phyloP scores from a whole-genome alignment of 2,888 invertebrate genomes.

The Periphyllus acericola region DNA sequence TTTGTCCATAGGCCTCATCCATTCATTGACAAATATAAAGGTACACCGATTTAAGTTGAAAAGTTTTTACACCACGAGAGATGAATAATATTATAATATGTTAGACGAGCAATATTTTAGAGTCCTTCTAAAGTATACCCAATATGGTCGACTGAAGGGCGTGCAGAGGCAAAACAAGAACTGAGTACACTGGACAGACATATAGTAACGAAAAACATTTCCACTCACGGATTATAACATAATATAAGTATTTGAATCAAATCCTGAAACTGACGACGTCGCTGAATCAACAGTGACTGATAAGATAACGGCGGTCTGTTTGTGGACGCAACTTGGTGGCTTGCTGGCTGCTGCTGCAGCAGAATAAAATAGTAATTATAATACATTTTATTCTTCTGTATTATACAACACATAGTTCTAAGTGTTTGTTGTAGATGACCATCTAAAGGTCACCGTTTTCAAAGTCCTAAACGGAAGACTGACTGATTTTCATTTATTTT shows the following conservation, averaged over 20 bases:
- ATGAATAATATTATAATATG: background rate
- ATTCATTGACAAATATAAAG: background rate
- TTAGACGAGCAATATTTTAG: background rate
- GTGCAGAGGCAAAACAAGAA: background rate
- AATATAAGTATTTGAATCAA: conserved; percentile 26
- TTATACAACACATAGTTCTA: background rate
- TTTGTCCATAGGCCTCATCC: background rate
- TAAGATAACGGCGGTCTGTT: conserved; percentile 35
- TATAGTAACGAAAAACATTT: background rate
- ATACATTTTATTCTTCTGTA: background rate
- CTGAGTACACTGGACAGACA: background rate
- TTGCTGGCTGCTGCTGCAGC: background rate
- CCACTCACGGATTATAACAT: background rate
- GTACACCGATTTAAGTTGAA: background rate
- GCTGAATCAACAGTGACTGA: background rate
- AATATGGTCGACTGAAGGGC: background rate
- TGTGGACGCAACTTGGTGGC: background rate
- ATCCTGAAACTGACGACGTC: conserved; percentile 9
- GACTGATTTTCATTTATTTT: no score
- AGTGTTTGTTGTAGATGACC: background rate
- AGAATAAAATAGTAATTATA: background rate
- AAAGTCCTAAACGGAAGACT: background rate
- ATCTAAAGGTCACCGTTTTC: background rate
- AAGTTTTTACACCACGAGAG: background rate
- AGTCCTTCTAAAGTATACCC: background rate